phyloP scores from a whole-genome alignment of 2,888 invertebrate species.

The Dinocampus coccinellae region DNA sequence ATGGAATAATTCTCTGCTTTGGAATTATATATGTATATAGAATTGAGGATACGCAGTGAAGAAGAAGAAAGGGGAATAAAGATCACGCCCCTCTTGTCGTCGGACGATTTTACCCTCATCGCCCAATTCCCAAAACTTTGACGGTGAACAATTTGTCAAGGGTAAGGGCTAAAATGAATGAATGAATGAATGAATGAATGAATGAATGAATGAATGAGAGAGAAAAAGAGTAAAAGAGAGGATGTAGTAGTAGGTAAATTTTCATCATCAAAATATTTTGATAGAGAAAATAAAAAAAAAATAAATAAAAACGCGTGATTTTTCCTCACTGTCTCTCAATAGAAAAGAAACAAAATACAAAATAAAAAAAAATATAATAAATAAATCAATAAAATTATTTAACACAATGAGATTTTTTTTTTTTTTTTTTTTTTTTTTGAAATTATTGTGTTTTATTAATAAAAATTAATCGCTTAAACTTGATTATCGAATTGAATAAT shows the following conservation, averaged over 20 bases:
- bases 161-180: neutral
- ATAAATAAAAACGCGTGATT: no score
- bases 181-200: neutral
- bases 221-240: neutral
- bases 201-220: neutral
- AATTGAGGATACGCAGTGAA: neutral
- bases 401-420: neutral
- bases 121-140: neutral
- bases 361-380: neutral
- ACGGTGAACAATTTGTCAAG: constrained; percentile 1
- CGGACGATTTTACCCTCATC: constrained; percentile 3
- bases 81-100: constrained; percentile 3
- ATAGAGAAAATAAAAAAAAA: no score
- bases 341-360: no score
- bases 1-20: neutral
- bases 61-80: neutral
- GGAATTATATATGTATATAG: neutral
- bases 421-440: no score
- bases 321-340: no score
- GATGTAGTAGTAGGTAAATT: neutral
- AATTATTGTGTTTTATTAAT: no score
- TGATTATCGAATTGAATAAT: constrained; percentile 48
- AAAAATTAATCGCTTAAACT: constrained; percentile 48
- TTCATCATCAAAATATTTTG: no score
- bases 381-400: constrained; percentile 6